These are phyloP conservation scores for Drosophila repleta DNA, from an alignment of 1,140 invertebrate genomes.

Conservation along the genomic window DNA sequence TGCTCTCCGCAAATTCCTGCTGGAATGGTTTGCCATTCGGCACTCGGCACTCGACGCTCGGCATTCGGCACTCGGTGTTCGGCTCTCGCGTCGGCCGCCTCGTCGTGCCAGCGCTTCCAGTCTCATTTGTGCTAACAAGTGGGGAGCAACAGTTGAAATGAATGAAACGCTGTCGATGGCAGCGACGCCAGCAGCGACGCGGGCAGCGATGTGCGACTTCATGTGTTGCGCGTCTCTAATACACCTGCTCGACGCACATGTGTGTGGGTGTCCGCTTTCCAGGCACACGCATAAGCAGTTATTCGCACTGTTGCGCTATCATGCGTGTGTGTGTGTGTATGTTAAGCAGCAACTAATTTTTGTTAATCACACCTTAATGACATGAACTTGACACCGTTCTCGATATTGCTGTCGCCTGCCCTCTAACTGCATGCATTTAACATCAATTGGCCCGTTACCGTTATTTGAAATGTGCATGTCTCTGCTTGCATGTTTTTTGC, in stretches of 20 bases:
- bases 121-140: slow-evolving; percentile 71
- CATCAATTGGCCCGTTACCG: slow-evolving; percentile 52
- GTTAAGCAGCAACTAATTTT: slow-evolving; percentile 80
- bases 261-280: slow-evolving; percentile 11
- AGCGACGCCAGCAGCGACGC: slow-evolving; percentile 17
- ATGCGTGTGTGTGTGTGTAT: slow-evolving; percentile 13
- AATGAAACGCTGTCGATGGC: slow-evolving; percentile 60
- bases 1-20: slow-evolving; percentile 37
- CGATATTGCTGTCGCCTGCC: slow-evolving; percentile 9
- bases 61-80: neutral
- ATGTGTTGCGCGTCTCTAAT: slow-evolving; percentile 68
- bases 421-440: slow-evolving; percentile 44
- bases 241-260: slow-evolving; percentile 45
- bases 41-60: neutral
- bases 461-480: neutral
- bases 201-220: slow-evolving; percentile 27
- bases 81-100: neutral
- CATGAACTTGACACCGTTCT: slow-evolving; percentile 76
- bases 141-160: slow-evolving; percentile 80
- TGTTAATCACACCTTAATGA: slow-evolving; percentile 82
- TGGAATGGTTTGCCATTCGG: slow-evolving; percentile 16
- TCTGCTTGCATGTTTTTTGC: slow-evolving; percentile 19
- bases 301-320: slow-evolving; percentile 58
- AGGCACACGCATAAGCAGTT: slow-evolving; percentile 15
- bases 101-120: slow-evolving; percentile 32